Base-by-base conservation (phyloP, 2,113 vertebrate species). In the Spilogale gracilis region DNA sequence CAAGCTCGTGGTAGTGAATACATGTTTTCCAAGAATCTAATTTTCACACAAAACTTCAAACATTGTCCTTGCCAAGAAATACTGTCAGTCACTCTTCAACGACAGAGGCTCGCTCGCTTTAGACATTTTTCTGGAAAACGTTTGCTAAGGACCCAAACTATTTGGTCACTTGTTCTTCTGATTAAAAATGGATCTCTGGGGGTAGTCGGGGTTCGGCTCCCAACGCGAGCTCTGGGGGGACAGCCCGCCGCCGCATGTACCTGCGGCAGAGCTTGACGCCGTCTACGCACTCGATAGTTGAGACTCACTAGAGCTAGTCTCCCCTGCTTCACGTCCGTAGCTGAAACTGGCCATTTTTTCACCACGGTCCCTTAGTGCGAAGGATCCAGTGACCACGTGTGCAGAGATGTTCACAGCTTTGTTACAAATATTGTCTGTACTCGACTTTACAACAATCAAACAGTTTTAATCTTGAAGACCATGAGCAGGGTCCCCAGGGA, bases 161-260 rank as follows among this genome's bases (percentile, higher is more conserved):
- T 16, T 13, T 23, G n/a, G 16, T 16, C 69, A 13, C 9, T 38
- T 56, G 50, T 4, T 78, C 76, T 76, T 58, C 56, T 23, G 21
- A 23, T 67, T 14, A n/a, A 20, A 60, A 25, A 2, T 0, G 0
- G 18, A 63, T 12, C 30, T 14, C 18, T 1, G 0, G 30, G 23
- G 45, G 54, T 27, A 52, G 79, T 2, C 12, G 56, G 20, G 16
- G 76, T 9, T 9, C 21, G 1, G 45, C 48, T 25, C 1, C 20
- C 25, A 71, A 3, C 21, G 0, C 3, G 17, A 18, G 76, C 14
- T 9, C 30, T 16, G 65, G 16, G 2, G 20, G 27, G 54, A 61
- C 63, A 2, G 2, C 52, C 18, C 6, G 4, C 58, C 13, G 0
- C 1, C 0, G 5, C 5, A 23, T 9, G 6, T 14, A 7, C 9